These are phyloP conservation scores for Toxotes jaculatrix DNA, from an alignment of 2,113 vertebrate genomes.

Conservation along the genomic window DNA sequence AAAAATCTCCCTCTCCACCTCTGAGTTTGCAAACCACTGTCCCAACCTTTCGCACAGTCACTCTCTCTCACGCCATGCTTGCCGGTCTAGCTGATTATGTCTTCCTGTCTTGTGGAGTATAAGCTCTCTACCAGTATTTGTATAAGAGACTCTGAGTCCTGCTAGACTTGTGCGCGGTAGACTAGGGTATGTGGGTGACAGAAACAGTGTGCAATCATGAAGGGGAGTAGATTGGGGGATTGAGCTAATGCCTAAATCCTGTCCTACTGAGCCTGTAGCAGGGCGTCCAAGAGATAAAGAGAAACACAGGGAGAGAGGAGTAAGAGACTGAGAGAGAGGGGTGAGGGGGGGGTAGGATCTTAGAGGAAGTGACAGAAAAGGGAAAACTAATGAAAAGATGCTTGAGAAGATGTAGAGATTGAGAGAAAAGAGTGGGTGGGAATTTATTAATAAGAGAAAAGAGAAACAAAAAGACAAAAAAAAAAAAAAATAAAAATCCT, in stretches of 20 bases:
- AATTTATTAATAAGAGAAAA: slow-evolving; percentile 47
- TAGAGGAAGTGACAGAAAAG: slow-evolving; percentile 44
- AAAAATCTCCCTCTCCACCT: slow-evolving; percentile 28
- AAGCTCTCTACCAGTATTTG: slow-evolving; percentile 48
- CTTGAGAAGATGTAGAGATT: slow-evolving; percentile 41
- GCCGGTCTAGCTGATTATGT: slow-evolving; percentile 46
- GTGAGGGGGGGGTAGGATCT: slow-evolving; percentile 19
- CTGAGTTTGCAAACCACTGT: slow-evolving; percentile 21
- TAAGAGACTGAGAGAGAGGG: slow-evolving; percentile 41
- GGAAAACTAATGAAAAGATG: slow-evolving; percentile 41
- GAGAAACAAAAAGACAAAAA: slow-evolving; percentile 15
- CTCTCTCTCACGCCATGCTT: slow-evolving; percentile 12
- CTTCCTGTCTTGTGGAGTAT: slow-evolving; percentile 52
- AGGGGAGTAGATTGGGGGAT: slow-evolving; percentile 71
- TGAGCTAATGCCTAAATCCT: slow-evolving; percentile 79
- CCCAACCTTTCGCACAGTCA: slow-evolving; percentile 10
- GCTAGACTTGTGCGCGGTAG: slow-evolving; percentile 56
- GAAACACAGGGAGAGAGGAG: slow-evolving; percentile 56
- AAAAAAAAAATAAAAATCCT: not conserved
- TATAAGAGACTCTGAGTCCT: slow-evolving; percentile 53
- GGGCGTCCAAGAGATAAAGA: slow-evolving; percentile 72
- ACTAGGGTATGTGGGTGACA: slow-evolving; percentile 65
- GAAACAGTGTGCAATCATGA: slow-evolving; percentile 74
- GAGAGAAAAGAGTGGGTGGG: slow-evolving; percentile 22
- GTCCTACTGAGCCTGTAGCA: slow-evolving; percentile 73